phyloP scores from a whole-genome alignment of 2,888 invertebrate species.

The Pteria penguin region DNA sequence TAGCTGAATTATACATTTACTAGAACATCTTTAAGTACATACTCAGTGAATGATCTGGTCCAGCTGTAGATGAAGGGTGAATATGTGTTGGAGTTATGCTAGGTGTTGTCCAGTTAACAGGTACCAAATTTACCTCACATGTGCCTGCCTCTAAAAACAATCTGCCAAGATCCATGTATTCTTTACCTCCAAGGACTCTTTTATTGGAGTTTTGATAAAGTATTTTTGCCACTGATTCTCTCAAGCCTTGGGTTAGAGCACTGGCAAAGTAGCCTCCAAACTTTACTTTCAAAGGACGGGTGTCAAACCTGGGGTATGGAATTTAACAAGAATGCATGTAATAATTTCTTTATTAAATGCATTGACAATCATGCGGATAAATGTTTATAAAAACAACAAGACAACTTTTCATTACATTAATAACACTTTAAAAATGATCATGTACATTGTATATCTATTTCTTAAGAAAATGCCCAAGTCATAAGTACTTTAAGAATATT shows the following conservation, averaged over 20 bases:
- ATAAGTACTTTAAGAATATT: too few species aligned
- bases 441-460: too few species aligned
- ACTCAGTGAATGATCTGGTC: too few species aligned
- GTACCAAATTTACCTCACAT: slow-evolving; percentile 51
- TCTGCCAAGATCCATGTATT: slow-evolving; percentile 55
- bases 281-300: slow-evolving; percentile 21
- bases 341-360: too few species aligned
- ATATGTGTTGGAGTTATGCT: too few species aligned
- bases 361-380: too few species aligned
- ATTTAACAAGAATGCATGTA: neutral
- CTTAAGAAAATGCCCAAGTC: too few species aligned
- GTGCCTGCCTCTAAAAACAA: slow-evolving; percentile 51
- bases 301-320: slow-evolving; percentile 17
- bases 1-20: too few species aligned
- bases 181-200: slow-evolving; percentile 44
- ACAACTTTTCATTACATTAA: neutral
- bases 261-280: slow-evolving; percentile 37
- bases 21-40: too few species aligned
- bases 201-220: slow-evolving; percentile 50
- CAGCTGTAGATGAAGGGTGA: too few species aligned
- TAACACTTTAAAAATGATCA: neutral
- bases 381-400: too few species aligned
- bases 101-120: slow-evolving; percentile 54
- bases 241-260: slow-evolving; percentile 44
- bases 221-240: slow-evolving; percentile 45